phyloP scores from a whole-genome alignment of 2,113 vertebrate species.

The Elanus axillaris region DNA sequence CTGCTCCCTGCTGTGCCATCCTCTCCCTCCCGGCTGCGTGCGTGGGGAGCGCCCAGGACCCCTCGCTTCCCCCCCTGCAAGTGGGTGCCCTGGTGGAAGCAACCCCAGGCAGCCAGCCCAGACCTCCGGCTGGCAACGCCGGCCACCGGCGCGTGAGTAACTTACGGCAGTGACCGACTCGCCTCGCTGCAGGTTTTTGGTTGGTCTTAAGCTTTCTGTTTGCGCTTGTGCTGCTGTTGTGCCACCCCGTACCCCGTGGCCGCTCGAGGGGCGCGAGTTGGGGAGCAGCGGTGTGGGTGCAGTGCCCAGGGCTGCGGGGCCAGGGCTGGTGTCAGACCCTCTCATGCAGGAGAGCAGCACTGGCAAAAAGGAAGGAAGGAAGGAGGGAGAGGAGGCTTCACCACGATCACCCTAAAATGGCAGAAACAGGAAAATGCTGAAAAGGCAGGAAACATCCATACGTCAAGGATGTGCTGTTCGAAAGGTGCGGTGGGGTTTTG shows the following conservation, averaged over 20 bases:
- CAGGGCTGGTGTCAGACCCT: rapidly evolving
- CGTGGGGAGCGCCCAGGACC: not conserved
- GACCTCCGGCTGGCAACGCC: not conserved
- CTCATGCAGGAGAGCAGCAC: not conserved
- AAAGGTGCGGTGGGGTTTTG: no score
- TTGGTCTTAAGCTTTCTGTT: not conserved
- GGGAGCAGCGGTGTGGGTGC: not conserved
- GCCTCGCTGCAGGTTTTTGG: not conserved
- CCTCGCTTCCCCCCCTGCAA: not conserved
- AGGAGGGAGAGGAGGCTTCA: not conserved
- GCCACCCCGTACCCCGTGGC: rapidly evolving
- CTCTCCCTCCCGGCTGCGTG: not conserved
- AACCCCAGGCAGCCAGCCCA: not conserved
- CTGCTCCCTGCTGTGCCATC: not conserved
- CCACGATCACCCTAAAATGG: not conserved
- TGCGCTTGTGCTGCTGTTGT: not conserved
- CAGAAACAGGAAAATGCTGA: not conserved
- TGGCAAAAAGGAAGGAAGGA: not conserved
- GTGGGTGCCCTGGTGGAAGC: not conserved
- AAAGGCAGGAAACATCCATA: not conserved
- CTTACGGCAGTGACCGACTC: not conserved
- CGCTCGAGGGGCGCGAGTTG: rapidly evolving
- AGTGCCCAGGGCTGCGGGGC: not conserved
- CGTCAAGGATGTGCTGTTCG: not conserved
- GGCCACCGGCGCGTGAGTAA: rapidly evolving